Conservation (phyloP, 2,113 vertebrate genomes). For the Apteryx mantelli region DNA sequence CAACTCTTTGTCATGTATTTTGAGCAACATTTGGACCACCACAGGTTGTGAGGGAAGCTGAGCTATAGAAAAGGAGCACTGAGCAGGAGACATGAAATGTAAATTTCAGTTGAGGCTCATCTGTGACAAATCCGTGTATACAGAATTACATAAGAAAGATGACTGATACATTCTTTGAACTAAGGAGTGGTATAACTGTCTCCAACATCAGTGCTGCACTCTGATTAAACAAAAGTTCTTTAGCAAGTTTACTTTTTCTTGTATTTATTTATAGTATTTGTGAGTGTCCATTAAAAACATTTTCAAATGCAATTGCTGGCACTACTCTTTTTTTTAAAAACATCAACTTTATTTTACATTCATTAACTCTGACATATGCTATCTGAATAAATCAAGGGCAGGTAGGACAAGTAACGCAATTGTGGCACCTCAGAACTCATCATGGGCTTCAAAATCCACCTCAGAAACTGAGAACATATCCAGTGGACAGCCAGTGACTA, state of each 20-base stretch:
- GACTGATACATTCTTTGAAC: fast-evolving
- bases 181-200: background rate
- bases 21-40: background rate
- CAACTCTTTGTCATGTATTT: background rate
- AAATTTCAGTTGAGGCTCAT: background rate
- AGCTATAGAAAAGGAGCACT: background rate
- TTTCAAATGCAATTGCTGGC: background rate
- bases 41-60: background rate
- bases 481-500: background rate
- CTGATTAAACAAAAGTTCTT: background rate
- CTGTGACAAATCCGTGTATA: background rate
- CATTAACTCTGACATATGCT: background rate
- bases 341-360: background rate
- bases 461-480: background rate
- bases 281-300: background rate
- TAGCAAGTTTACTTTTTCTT: background rate
- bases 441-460: background rate
- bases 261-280: background rate
- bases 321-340: background rate
- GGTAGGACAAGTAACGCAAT: background rate
- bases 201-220: background rate
- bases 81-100: background rate
- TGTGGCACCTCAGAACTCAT: background rate
- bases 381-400: background rate
- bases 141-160: background rate